Base-by-base conservation (phyloP, 2,888 invertebrate genomes). In the Physocephala rufipes region DNA sequence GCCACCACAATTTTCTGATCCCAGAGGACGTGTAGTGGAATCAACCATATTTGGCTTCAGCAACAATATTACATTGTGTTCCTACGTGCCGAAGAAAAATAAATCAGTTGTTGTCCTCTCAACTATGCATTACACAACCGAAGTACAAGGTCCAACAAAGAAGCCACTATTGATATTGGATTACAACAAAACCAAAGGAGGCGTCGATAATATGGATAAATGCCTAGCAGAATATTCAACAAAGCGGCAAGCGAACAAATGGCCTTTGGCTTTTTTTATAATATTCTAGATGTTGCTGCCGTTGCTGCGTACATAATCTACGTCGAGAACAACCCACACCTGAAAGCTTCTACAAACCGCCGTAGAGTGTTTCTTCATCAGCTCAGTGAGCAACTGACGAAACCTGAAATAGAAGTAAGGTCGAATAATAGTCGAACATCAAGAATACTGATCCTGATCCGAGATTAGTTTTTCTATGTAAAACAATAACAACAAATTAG, bases 261-360 rank as follows among this genome's bases (percentile, higher is more conserved):
- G 74, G 71, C 71, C 71, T 62, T 72, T 74, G 36, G 68, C 43
- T 21, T 70, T 73, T 66, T 73, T 59, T 71, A 71, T 62, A 71
- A 67, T 47, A 67, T 63, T 67, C 16, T 64, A 5, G 63, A 72
- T 59, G 72, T 69, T 28, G 68, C 72, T 15, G 59, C 30, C n/a
- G 62, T 71, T 72, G 72, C 62, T 63, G 67, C 70, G 16, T 65
- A 24, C 51, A 53, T 72, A 7, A 61, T 72, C 1, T 72, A 72
- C 30, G 36, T 69, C 43, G 66, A 66, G 51, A 66, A 66, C 51
- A 66, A 66, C 47, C 66, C 66, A 66, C 66, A 66, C 66, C 51
- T 51, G 66, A 66, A 66, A 28, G 51, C 66, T 51, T 66, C 66
- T 21, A 66, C 66, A 53, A 55, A 55, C 55, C 55, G 36, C 55